Base-by-base conservation (phyloP, 2,113 vertebrate species). In the Catagonus wagneri region DNA sequence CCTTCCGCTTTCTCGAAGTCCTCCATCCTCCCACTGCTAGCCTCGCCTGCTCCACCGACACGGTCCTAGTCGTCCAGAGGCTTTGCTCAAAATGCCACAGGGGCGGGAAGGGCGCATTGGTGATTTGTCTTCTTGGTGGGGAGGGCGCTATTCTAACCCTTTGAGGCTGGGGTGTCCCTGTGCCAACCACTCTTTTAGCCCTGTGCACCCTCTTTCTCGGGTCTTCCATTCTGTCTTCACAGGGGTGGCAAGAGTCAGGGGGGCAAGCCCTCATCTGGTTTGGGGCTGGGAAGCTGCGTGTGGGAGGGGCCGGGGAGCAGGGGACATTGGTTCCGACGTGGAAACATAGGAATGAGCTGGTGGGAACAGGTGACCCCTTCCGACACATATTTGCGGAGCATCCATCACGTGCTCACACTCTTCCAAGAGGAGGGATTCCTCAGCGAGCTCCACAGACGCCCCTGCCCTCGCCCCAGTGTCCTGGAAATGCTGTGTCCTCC, bases 1-100 rank as follows among this genome's bases (percentile, higher is more conserved):
- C 7, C 2, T 3, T 23, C 16, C 23, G 7, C 0, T 17, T 44
- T 20, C 32, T 20, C 60, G 0, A 23, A 14, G 2, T 16, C 32
- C 16, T 20, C 32, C 52, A 6, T 8, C 25, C 63, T 79, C 36
- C 56, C 29, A 75, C 58, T n/a, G 61, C 50, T 13, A 44, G 65
- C 56, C 68, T 76, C 66, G 4, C 32, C 7, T 32, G n/a, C 58
- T 27, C 29, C 16, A 27, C 39, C 27, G 12, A 27, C 17, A 5
- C 3, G 17, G n/a, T 10, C 17, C 75, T 74, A 29, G 32, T 56
- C 23, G 56, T 32, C 65, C 78, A 86, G 63, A 25, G 10, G 25
- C 6, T 72, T 27, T 34, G 6, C 36, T 63, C 58, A 39, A 19
- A 80, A 20, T 13, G 25, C 66, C 11, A 4, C 5, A n/a, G 44